Evolutionary conservation across 2,888 invertebrate genomes (phyloP), one percentile per base, ranked within the genome.

Genomic region (Stenoptilia bipunctidactyla): DNA sequence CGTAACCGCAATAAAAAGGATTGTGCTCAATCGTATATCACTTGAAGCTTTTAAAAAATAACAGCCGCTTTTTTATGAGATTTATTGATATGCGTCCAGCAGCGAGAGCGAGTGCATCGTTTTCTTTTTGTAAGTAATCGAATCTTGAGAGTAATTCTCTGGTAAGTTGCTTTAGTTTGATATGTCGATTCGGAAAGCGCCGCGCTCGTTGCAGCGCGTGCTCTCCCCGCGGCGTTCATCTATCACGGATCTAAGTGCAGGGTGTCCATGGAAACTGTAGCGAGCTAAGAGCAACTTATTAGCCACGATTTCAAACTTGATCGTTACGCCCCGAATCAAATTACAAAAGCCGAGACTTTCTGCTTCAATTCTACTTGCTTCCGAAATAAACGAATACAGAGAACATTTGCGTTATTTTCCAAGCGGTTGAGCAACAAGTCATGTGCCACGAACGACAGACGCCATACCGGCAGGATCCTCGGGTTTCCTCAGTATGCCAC

Each of bases 11-110:
- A 66, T 71, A 69, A 71, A 66, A 61, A 62, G 63, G 58, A 67
- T 64, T 61, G 53, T 55, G 59, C 61, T 59, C 58, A 61, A 58
- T 64, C 59, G 61, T 72, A 67, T 64, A 61, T 69, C 60, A 69
- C 59, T 56, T 55, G 58, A 51, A 56, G 56, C 61, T 65, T 67
- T 63, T 48, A 54, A 50, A 63, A 69, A 63, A 61, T 64, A 68
- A 65, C 65, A 61, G 58, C 53, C 58, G 58, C 55, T 49, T 58
- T n/a, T 51, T 58, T 46, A 48, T 41, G 45, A 62, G 60, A 69
- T 67, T 66, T 71, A 73, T 65, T 42, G 43, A 44, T 20, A 20
- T 20, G 20, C 20, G 20, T 20, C 20, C 20, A 20, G 20, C 20
- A 20, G 20, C 8, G 20, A 20, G 20, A 20, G 20, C n/a, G 5